Conservation (phyloP, 2,113 vertebrate genomes). For the Sisor rabdophorus region DNA sequence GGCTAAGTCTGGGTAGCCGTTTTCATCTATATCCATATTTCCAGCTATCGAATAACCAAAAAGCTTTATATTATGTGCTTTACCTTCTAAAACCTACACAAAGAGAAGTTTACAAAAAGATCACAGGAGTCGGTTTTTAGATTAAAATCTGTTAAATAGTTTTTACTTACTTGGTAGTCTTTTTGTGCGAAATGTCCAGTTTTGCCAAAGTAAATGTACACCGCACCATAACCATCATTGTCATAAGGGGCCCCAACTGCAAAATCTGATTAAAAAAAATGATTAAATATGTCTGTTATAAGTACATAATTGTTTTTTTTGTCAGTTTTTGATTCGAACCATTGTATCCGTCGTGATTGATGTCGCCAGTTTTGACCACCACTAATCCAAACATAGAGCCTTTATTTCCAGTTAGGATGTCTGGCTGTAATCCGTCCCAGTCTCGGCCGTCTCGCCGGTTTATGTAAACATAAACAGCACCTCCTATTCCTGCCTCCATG, state of each 20-base stretch:
- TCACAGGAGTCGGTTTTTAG: not conserved
- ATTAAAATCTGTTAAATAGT: not conserved
- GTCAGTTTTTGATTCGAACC: constrained; percentile 59
- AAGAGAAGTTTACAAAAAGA: not conserved
- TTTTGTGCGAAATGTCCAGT: constrained; percentile 72
- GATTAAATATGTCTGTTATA: not conserved
- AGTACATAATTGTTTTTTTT: not conserved
- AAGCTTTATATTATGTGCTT: constrained; percentile 51
- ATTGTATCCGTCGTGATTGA: constrained; percentile 83
- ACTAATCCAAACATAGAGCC: constrained; percentile 90
- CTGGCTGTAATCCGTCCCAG: constrained; percentile 73
- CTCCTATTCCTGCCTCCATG: constrained; percentile 76
- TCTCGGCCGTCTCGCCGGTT: constrained; percentile 68
- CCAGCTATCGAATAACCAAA: constrained; percentile 84
- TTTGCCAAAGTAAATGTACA: constrained; percentile 84
- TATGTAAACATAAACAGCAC: constrained; percentile 84
- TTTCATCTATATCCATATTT: constrained; percentile 81
- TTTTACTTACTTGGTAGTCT: constrained; percentile 74
- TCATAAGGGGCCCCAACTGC: constrained; percentile 86
- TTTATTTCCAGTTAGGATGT: constrained; percentile 73
- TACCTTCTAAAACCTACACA: constrained; percentile 72
- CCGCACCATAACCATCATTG: constrained; percentile 75
- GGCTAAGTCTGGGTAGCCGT: constrained; percentile 80
- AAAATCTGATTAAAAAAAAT: constrained; percentile 73
- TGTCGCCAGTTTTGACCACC: constrained; percentile 83